These are phyloP conservation scores for Luffia ferchaultella DNA, from an alignment of 2,888 invertebrate species.

Conservation along the genomic window DNA sequence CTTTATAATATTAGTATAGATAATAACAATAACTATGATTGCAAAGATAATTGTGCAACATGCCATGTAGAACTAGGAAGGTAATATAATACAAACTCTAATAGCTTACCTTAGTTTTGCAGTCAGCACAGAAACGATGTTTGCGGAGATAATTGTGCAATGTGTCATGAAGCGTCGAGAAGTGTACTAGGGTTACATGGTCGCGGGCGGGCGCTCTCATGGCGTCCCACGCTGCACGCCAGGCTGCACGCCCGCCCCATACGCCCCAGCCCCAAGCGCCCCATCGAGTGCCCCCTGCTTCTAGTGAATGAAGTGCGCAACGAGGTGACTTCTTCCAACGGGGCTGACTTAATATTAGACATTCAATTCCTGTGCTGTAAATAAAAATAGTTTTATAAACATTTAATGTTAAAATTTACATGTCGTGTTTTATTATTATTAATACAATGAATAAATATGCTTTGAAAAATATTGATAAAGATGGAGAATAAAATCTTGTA, in stretches of 20 bases:
- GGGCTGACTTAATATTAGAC: constrained; percentile 80
- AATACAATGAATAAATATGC: neutral
- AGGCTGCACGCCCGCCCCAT: constrained; percentile 68
- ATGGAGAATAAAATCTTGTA: too few relatives aligned
- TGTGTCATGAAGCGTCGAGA: constrained; percentile 83
- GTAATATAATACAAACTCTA: too few relatives aligned
- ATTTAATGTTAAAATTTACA: neutral
- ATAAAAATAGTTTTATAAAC: constrained; percentile 1
- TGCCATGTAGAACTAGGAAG: too few relatives aligned
- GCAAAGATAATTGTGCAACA: too few relatives aligned
- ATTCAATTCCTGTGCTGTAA: constrained; percentile 75
- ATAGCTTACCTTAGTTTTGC: constrained; percentile 91
- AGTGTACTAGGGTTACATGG: constrained; percentile 88
- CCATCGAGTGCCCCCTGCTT: constrained; percentile 80
- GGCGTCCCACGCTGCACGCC: constrained; percentile 87
- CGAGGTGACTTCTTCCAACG: constrained; percentile 89
- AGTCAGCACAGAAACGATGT: constrained; percentile 94
- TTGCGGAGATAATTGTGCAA: constrained; percentile 90
- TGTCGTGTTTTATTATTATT: neutral
- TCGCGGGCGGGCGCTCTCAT: constrained; percentile 82
- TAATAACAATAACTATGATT: too few relatives aligned
- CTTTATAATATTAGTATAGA: too few relatives aligned
- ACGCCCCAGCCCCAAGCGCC: constrained; percentile 78
- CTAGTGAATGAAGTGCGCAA: constrained; percentile 89
- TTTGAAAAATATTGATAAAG: too few relatives aligned